Evolutionary conservation across 2,888 invertebrate genomes (phyloP).

Genomic region (Hydrotaea diabolus): DNA sequence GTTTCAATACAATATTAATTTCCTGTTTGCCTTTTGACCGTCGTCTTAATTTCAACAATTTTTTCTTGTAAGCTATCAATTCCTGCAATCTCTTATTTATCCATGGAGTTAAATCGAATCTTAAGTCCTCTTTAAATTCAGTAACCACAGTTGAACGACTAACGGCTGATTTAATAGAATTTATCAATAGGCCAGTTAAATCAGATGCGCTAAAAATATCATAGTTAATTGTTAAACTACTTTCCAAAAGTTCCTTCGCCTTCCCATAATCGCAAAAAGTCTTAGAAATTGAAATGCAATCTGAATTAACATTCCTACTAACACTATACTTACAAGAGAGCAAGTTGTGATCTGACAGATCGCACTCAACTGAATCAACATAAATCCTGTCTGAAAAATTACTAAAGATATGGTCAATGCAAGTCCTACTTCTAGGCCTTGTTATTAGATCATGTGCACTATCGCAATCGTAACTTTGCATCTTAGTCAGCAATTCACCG

Average conservation of each 20-base stretch:
- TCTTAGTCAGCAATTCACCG: background rate
- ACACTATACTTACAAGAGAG: background rate
- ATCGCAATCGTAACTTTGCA: conserved; percentile 37
- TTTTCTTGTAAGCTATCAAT: conserved; percentile 5
- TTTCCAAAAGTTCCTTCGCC: background rate
- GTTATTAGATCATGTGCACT: conserved; percentile 30
- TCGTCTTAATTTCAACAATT: conserved; percentile 17
- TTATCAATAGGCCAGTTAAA: background rate
- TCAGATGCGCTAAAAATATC: background rate
- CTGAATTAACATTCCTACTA: no score
- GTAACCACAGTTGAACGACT: background rate
- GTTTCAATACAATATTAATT: background rate
- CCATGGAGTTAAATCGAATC: background rate
- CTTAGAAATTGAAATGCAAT: no score
- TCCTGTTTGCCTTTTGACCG: background rate
- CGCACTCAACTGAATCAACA: conserved; percentile 13
- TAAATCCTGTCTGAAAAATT: conserved; percentile 7
- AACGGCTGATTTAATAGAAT: background rate
- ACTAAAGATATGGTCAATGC: conserved; percentile 30
- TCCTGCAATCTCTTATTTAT: background rate
- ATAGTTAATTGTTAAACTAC: conserved; percentile 12
- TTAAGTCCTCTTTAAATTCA: background rate
- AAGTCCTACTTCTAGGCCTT: conserved; percentile 9
- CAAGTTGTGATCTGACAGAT: conserved; percentile 34
- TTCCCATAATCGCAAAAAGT: background rate